Percentiles rank a stretch among this genome's conserved stretches.
Conservation (phyloP, 1,140 invertebrate genomes). For the Popillia japonica region DNA sequence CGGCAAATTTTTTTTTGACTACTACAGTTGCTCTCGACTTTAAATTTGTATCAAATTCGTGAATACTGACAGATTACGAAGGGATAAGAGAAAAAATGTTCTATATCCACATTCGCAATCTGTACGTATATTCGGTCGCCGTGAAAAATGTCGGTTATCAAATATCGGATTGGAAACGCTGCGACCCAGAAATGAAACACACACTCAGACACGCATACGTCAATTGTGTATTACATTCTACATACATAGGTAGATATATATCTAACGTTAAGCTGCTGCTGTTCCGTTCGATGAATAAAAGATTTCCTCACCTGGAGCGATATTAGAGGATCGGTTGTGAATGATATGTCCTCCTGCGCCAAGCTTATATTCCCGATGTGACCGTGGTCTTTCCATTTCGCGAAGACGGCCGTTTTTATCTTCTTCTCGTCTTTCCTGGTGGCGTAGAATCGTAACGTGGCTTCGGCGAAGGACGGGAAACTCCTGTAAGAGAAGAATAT, state of each 20-base stretch:
- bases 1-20: too few species aligned
- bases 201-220: background rate
- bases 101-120: background rate
- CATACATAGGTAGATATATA: background rate
- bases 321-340: conserved; percentile 40
- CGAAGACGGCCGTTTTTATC: conserved; percentile 67
- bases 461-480: conserved; percentile 66
- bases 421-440: conserved; percentile 68
- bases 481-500: conserved; percentile 51
- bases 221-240: background rate
- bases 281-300: conserved; percentile 36
- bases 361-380: conserved; percentile 70
- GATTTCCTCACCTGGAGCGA: conserved; percentile 38
- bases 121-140: background rate
- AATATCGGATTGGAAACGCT: conserved; percentile 20
- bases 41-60: background rate
- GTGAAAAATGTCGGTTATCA: conserved; percentile 19
- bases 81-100: background rate
- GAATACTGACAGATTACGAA: background rate
- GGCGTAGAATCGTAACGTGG: conserved; percentile 71
- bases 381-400: conserved; percentile 69
- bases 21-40: background rate
- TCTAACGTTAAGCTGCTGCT: background rate
- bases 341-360: conserved; percentile 57
- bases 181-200: background rate